Evolutionary conservation across 1,140 invertebrate species (phyloP), one percentile per base, ranked within the genome.

Genomic region (Hydropsyche tenuis): DNA sequence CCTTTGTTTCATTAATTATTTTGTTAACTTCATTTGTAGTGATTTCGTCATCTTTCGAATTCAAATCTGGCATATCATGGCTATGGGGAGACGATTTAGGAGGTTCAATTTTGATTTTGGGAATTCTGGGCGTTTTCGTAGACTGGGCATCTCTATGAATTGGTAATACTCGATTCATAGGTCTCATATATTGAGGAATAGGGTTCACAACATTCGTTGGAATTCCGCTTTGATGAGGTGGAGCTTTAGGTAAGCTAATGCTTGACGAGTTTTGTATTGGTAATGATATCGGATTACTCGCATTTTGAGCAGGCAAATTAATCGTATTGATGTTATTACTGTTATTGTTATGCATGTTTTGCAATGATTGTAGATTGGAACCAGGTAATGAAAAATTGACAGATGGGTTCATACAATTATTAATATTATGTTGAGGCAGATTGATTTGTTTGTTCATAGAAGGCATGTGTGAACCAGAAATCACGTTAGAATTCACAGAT

Each of bases 121-220:
- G 83, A 48, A 78, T 79, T 16, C 78, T 78, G 25, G 81, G 74
- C 51, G 68, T 76, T 63, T 84, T 86, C 27, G 82, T n/a, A 12
- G 79, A 56, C 79, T 83, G 81, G 68, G 83, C 78, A 78, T 85
- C 84, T 80, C 82, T 80, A 76, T 91, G 91, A 86, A 93, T 90
- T 0, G 91, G 91, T 30, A 92, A 77, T 12, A 93, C 91, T 69
- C 91, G 86, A 79, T 91, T 93, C 85, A 92, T 92, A 16, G 91
- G 91, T 69, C 90, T 82, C 79, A 84, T 83, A 68, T 83, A 86
- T 84, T 85, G 74, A 37, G 86, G 86, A 66, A 89, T 87, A 1
- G 89, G 89, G 80, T 89, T 89, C 1, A 90, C 88, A 73, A 90
- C 88, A 81, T 90, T 90, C 25, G 89, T 90, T 64, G 89, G 89